Percentiles rank a stretch among this genome's conserved stretches.
phyloP scores from a whole-genome alignment of 2,113 vertebrate genomes.

The Orthochromis malagaraziensis region DNA sequence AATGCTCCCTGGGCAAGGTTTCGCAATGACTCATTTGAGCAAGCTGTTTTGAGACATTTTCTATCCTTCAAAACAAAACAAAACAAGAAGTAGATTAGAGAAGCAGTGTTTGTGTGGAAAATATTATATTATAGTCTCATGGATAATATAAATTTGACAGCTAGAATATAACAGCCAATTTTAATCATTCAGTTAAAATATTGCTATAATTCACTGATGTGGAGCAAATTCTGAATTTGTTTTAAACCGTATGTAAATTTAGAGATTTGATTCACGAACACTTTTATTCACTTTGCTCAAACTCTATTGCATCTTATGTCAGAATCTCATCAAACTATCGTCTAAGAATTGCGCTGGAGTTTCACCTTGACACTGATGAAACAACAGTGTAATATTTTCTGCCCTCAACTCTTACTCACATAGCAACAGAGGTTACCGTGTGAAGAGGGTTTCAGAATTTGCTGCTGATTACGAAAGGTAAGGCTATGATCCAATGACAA shows the following conservation, averaged over 20 bases:
- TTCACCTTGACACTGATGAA: slow-evolving; percentile 46
- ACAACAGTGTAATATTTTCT: slow-evolving; percentile 23
- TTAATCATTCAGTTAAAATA: background rate
- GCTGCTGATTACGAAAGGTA: background rate
- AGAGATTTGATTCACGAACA: background rate
- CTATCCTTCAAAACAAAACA: background rate
- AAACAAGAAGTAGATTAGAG: background rate
- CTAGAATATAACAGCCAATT: background rate
- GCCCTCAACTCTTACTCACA: background rate
- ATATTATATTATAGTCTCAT: background rate
- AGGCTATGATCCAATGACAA: background rate
- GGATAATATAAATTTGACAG: background rate
- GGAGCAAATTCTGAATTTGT: background rate
- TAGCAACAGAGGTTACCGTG: slow-evolving; percentile 32
- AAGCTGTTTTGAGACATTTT: slow-evolving; percentile 27
- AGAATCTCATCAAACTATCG: background rate
- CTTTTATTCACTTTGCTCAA: background rate
- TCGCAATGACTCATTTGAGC: slow-evolving; percentile 28
- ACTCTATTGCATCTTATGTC: background rate
- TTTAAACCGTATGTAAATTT: background rate
- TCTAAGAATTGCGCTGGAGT: background rate
- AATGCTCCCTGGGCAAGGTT: slow-evolving; percentile 9
- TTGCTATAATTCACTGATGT: background rate
- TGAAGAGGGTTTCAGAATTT: background rate
- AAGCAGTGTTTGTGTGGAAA: background rate